Base-by-base conservation (phyloP, 23 tunicate species). In the Oikopleura dioica region DNA sequence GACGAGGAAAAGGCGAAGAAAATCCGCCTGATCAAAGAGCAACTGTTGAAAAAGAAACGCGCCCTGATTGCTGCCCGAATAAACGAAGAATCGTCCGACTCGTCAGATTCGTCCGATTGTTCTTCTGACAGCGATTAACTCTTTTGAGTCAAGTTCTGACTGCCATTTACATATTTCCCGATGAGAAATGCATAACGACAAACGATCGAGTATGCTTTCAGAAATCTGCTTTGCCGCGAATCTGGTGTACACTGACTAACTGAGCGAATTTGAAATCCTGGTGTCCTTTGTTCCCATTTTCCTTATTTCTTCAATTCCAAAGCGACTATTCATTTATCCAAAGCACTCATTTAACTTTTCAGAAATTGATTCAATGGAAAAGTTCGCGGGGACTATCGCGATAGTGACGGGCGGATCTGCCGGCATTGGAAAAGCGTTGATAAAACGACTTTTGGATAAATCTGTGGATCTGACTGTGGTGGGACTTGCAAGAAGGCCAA, bases 311-410 rank as follows among this genome's bases (percentile, higher is more conserved):
- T n/a, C n/a, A n/a, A n/a, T n/a, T n/a, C n/a, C n/a, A n/a, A n/a
- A n/a, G n/a, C n/a, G n/a, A n/a, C n/a, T n/a, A n/a, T n/a, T n/a
- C n/a, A n/a, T n/a, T n/a, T n/a, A n/a, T n/a, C n/a, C n/a, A n/a
- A n/a, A n/a, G n/a, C n/a, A n/a, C n/a, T n/a, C n/a, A n/a, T n/a
- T 44, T 44, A 44, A 9, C 16, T 44, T 44, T 44, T 44, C 55
- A 44, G 55, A 44, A 44, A 44, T 44, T 44, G n/a, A n/a, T n/a
- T n/a, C n/a, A n/a, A 44, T 44, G 55, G 55, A 44, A 44, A 44
- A 44, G 16, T 44, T 44, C 16, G 55, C 55, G 16, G 16, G 16
- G 9, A 9, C 55, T 9, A 16, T 44, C 16, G 9, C 16, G 9
- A 44, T 44, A 9, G 55, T 44, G 16, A 44, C 55, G 16, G 55